A percentile compares a stretch with the other conserved stretches of the same genome.
Evolutionary conservation across 1,140 invertebrate genomes (phyloP).

Genomic region (Bombus superbus): DNA sequence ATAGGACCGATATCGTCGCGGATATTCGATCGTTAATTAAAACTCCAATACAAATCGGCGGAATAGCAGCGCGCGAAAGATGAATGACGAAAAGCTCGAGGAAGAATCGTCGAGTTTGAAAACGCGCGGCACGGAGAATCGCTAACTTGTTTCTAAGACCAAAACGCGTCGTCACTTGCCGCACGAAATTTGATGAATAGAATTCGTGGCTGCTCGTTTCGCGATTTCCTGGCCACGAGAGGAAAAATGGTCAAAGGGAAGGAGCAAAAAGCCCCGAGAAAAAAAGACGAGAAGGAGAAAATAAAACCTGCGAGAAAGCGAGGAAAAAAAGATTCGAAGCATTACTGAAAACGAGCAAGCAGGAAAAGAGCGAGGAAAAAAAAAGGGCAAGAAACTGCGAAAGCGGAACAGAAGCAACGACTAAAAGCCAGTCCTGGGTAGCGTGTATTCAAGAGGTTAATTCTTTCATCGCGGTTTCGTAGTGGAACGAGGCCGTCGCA

Average conservation of each 20-base stretch:
- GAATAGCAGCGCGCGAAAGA: background rate
- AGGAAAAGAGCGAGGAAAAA: background rate
- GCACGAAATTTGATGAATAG: slow-evolving; percentile 30
- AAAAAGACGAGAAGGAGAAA: no score
- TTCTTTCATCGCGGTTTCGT: slow-evolving; percentile 64
- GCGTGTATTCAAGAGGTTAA: slow-evolving; percentile 66
- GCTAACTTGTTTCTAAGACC: slow-evolving; percentile 15
- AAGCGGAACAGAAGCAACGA: slow-evolving; percentile 45
- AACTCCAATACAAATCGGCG: background rate
- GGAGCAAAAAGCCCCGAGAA: no score
- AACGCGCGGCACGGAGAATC: background rate
- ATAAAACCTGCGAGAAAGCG: background rate
- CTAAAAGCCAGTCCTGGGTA: slow-evolving; percentile 54
- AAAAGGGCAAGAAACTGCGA: slow-evolving; percentile 39
- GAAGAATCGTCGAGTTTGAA: background rate
- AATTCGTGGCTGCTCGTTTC: slow-evolving; percentile 20
- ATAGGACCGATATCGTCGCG: background rate
- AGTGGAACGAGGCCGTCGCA: slow-evolving; percentile 55
- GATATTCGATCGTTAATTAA: slow-evolving; percentile 12
- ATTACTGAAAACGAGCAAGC: slow-evolving; percentile 3
- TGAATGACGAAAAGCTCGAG: background rate
- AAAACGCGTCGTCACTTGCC: background rate
- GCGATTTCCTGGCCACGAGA: background rate
- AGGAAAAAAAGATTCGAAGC: background rate
- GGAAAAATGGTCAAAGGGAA: slow-evolving; percentile 10